These are phyloP conservation scores for Salarias fasciatus DNA, from an alignment of 2,797 vertebrate genomes.

Conservation along the genomic window DNA sequence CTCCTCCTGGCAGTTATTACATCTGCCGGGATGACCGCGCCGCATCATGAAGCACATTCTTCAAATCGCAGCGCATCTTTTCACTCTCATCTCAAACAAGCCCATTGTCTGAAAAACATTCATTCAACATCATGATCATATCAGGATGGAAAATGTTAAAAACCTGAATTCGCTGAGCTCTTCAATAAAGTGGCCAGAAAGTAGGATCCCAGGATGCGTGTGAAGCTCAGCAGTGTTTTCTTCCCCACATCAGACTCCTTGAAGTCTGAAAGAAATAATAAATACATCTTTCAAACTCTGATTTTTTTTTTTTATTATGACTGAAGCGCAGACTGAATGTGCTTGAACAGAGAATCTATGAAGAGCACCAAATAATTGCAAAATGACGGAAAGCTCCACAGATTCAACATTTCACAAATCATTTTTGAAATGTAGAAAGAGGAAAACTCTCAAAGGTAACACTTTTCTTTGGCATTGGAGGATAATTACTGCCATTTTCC, in stretches of 20 bases:
- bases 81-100: slow-evolving; percentile 16
- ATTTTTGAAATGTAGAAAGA: too few species aligned
- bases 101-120: slow-evolving; percentile 16
- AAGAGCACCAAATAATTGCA: too few species aligned
- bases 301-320: too few species aligned
- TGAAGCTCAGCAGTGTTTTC: not conserved
- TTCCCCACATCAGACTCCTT: too few species aligned
- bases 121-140: slow-evolving; percentile 22
- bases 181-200: not conserved
- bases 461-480: too few species aligned
- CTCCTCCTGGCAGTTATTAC: slow-evolving; percentile 46
- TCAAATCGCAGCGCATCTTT: slow-evolving; percentile 22
- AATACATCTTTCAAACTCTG: too few species aligned
- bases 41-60: slow-evolving; percentile 24
- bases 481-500: not conserved
- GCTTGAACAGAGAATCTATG: too few species aligned
- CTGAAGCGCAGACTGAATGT: too few species aligned
- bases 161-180: slow-evolving; percentile 1
- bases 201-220: not conserved
- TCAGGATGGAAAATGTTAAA: slow-evolving; percentile 10
- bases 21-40: slow-evolving; percentile 24
- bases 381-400: too few species aligned
- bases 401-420: too few species aligned
- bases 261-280: too few species aligned
- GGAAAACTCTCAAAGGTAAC: too few species aligned